Conservation (phyloP, 2,888 invertebrate species). For the Molorchus minor region DNA sequence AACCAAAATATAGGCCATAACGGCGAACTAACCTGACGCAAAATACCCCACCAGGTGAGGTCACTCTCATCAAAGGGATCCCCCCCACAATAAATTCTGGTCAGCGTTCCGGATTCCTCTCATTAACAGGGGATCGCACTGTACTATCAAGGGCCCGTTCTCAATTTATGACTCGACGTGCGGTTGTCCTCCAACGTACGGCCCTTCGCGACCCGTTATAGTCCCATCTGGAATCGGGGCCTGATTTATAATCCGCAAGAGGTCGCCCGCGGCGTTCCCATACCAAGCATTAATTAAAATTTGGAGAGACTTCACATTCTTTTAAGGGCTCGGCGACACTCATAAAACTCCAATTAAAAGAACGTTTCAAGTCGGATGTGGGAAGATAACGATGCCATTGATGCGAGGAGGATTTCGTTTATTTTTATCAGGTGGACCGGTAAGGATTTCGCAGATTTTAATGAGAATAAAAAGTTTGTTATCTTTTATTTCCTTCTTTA, state of each 20-base stretch:
- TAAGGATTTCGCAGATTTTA: no score
- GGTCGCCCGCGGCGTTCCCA: slow-evolving; percentile 13
- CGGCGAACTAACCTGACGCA: no score
- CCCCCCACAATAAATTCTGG: background rate
- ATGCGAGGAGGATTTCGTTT: no score
- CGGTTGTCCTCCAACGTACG: slow-evolving; percentile 10
- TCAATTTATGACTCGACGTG: slow-evolving; percentile 17
- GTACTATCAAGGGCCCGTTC: slow-evolving; percentile 7
- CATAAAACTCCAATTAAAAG: slow-evolving; percentile 10
- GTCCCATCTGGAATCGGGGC: slow-evolving; percentile 31
- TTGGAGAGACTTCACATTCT: background rate
- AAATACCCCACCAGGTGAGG: background rate
- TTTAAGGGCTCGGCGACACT: background rate
- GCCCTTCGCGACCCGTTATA: slow-evolving; percentile 18
- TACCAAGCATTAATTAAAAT: slow-evolving; percentile 23
- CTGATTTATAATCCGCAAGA: slow-evolving; percentile 36
- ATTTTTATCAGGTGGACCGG: no score
- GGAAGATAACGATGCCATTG: no score
- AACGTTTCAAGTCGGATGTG: background rate
- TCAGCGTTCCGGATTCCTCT: background rate
- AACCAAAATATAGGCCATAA: no score
- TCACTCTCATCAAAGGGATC: background rate
- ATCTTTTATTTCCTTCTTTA: no score
- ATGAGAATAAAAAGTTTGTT: no score
- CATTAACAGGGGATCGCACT: slow-evolving; percentile 3